Percentiles rank a stretch among this genome's conserved stretches.
Evolutionary conservation across 2,113 vertebrate genomes (phyloP).

Genomic region (Grammomys dolichurus): DNA sequence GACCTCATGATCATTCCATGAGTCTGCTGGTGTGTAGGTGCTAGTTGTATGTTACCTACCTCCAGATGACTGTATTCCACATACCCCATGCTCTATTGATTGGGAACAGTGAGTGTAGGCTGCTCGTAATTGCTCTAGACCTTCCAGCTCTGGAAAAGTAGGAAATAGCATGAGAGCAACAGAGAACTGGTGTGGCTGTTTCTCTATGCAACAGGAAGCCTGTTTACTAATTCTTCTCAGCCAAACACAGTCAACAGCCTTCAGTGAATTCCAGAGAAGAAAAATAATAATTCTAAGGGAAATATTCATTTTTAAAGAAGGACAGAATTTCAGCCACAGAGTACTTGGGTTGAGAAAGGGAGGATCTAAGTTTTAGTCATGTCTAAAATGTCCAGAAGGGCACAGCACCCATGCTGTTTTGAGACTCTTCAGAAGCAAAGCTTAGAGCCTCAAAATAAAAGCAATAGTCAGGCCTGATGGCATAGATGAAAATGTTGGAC

Average conservation of each 20-base stretch:
- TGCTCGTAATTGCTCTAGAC: neutral
- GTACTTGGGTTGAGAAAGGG: no score
- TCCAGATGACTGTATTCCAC: no score
- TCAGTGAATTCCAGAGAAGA: neutral
- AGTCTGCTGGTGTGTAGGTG: neutral
- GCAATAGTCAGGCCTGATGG: neutral
- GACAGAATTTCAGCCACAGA: neutral
- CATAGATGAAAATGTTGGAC: neutral
- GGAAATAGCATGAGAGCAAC: rapidly evolving
- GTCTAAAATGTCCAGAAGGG: neutral
- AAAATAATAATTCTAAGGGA: constrained; percentile 24
- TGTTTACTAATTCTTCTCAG: neutral
- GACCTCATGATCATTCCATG: neutral
- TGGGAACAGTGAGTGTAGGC: neutral
- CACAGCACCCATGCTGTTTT: neutral
- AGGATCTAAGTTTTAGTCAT: neutral
- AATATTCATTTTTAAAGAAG: neutral
- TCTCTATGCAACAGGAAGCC: neutral
- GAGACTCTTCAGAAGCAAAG: constrained; percentile 10
- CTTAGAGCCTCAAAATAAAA: neutral
- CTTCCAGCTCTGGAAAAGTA: neutral
- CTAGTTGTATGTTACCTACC: neutral
- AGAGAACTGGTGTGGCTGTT: neutral
- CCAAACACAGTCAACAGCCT: neutral
- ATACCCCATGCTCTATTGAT: neutral